Evolutionary conservation across 2,113 vertebrate species (phyloP), one percentile per base, ranked within the genome.

Genomic region (Prunella fulvescens): DNA sequence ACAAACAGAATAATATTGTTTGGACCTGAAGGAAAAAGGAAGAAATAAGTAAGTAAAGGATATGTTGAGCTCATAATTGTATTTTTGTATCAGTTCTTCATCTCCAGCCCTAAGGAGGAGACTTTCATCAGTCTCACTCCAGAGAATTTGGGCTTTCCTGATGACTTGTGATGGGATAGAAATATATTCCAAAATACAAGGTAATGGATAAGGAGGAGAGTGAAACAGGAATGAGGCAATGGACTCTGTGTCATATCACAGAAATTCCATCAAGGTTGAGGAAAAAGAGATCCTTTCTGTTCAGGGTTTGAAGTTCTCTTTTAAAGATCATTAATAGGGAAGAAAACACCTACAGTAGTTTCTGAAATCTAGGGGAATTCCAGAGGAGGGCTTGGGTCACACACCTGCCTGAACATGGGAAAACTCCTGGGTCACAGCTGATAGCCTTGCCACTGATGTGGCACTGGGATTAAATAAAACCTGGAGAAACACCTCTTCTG

Each of bases 51-150:
- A 33, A 53, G 14, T 45, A 25, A 45, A 64, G 66, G 53, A 1
- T 67, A 10, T 3, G 2, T 10, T 80, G 7, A 19, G 19, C 29
- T 79, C 0, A 0, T 33, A 53, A 15, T 40, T 73, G 37, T 33
- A 0, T 18, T 7, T 93, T 90, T 86, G 10, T 61, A 61, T 61
- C 37, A 40, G 28, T 60, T 40, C 39, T 70, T 29, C 14, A 64
- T 60, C 62, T 80, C 64, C 35, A 80, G 58, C 44, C 45, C 3
- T 16, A 25, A 51, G 8, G 4, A 76, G 58, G 64, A 84, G 54
- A 28, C 42, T 69, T 90, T 50, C 3, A 20, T 88, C n/a, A 29
- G 29, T 42, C n/a, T 85, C 7, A 1, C 33, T 81, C 6, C 14
- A n/a, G 60, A n/a, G 56, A 57, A 65, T 70, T 11, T 35, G 29